Evolutionary conservation across 2,888 invertebrate genomes (phyloP).

Genomic region (Therioaphis trifolii): DNA sequence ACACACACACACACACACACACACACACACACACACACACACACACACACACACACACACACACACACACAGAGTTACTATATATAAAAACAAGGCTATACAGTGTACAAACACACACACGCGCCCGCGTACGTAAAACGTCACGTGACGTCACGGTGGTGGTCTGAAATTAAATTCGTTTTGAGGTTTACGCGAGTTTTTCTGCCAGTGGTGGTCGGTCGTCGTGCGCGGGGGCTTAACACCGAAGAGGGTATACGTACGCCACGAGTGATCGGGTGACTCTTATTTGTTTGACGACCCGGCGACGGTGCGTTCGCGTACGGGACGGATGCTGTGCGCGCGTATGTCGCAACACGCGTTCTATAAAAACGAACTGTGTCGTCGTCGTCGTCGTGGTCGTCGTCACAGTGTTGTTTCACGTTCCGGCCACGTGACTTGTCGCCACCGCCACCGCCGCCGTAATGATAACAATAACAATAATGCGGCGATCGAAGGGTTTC

Average conservation of each 20-base stretch:
- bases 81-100: no score
- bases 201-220: no score
- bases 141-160: not conserved
- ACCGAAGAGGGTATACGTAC: not conserved
- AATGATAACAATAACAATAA: conserved; percentile 14
- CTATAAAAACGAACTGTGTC: not conserved
- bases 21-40: no score
- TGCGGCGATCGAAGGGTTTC: conserved; percentile 1
- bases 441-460: not conserved
- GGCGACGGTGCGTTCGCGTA: not conserved
- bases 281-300: conserved; percentile 38
- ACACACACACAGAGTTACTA: no score
- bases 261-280: conserved; percentile 21
- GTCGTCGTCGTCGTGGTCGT: conserved; percentile 1
- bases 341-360: no score
- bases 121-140: no score
- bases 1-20: no score
- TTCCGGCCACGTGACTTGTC: conserved; percentile 59
- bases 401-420: conserved; percentile 49
- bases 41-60: no score
- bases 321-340: not conserved
- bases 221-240: not conserved
- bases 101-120: no score
- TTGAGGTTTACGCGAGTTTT: conserved; percentile 27
- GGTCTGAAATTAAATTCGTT: conserved; percentile 27